Evolutionary conservation across 2,113 vertebrate genomes (phyloP), one percentile per base, ranked within the genome.

Genomic region (Ploceus nigricollis): DNA sequence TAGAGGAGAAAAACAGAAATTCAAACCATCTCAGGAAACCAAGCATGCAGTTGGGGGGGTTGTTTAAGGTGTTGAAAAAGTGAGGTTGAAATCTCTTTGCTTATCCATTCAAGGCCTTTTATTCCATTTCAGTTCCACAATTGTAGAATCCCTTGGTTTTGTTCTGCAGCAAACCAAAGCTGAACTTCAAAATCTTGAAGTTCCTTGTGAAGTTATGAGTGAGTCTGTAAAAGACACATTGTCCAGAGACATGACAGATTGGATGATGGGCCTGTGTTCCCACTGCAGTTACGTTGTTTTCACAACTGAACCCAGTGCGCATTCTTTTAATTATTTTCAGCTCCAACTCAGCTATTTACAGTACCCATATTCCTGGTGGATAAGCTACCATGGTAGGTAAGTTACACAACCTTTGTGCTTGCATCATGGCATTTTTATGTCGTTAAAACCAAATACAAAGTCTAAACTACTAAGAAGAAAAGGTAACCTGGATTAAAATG

Each of bases 401-500:
- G 33, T 35, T n/a, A 23, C 21, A 23, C 6, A 87, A 82, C 48
- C 72, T 90, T 13, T 17, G 31, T 80, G 11, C 27, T 53, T 93
- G 33, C 37, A 89, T 84, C 81, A 22, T 73, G 86, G 56, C 56
- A 68, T 71, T 75, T 56, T 77, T 16, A 13, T 81, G 66, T 72
- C 16, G 48, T 78, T 65, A 83, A 89, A 90, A 10, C n/a, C 42
- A 89, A 44, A 65, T 94, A 68, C 21, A 15, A 27, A 76, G 83
- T 80, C 85, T 92, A 71, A 95, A 82, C 42, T 66, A 77, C 13
- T 30, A 77, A 92, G 91, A 96, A 60, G 91, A 83, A 96, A 97
- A 96, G 5, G 87, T 95, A 92, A 77, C 57, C 27, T 86, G 57
- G 71, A 92, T 92, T 95, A 86, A 97, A 97, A 95, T 88, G 47